Percentiles rank a stretch among this genome's conserved stretches.
Evolutionary conservation across 1,140 invertebrate species (phyloP).

Genomic region (Zaprionus ornatus): DNA sequence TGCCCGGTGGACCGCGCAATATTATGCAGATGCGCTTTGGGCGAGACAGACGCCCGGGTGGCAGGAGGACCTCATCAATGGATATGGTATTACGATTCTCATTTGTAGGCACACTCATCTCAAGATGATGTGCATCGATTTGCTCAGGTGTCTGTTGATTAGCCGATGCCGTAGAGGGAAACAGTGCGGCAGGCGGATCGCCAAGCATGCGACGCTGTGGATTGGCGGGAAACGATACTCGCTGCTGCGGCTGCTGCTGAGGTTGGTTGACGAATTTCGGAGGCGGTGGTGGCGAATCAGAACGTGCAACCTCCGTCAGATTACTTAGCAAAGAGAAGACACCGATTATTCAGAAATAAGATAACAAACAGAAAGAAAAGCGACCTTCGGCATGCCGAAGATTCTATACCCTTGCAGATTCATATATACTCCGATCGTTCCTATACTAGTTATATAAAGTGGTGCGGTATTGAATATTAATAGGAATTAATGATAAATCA

Average conservation of each 20-base stretch:
- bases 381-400: no score
- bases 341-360: background rate
- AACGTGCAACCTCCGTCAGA: constrained; percentile 6
- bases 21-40: constrained; percentile 93
- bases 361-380: background rate
- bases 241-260: background rate
- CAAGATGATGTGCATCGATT: constrained; percentile 27
- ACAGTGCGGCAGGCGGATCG: constrained; percentile 38
- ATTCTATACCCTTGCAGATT: no score
- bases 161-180: constrained; percentile 62
- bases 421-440: fast-evolving
- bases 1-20: constrained; percentile 93
- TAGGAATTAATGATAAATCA: no score
- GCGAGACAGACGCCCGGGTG: constrained; percentile 86
- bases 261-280: constrained; percentile 24
- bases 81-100: constrained; percentile 85
- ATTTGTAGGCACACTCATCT: constrained; percentile 62
- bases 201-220: constrained; percentile 31
- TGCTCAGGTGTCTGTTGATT: constrained; percentile 47
- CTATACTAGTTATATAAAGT: no score
- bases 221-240: constrained; percentile 24
- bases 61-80: constrained; percentile 92
- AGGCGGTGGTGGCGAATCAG: constrained; percentile 49
- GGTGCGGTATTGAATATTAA: no score
- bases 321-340: constrained; percentile 17